Conservation (phyloP, 2,797 vertebrate genomes). For the Numenius phaeopus region DNA sequence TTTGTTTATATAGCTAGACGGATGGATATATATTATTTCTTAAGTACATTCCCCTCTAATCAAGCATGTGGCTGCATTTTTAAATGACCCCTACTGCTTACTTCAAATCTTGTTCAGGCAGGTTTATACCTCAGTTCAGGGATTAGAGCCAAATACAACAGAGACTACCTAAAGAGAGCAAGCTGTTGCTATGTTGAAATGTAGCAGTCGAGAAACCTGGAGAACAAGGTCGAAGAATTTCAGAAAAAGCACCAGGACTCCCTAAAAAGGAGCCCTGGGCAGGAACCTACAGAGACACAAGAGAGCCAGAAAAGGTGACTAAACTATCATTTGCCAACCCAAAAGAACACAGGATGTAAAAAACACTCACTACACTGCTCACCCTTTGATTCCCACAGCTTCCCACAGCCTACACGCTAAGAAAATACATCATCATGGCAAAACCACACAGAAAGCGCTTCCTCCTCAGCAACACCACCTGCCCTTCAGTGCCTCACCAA, state of each 20-base stretch:
- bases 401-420: not conserved
- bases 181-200: slow-evolving; percentile 46
- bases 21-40: not conserved
- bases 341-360: not conserved
- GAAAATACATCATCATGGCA: not conserved
- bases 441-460: not conserved
- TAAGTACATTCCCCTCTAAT: slow-evolving; percentile 5
- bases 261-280: not conserved
- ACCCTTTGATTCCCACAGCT: not conserved
- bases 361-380: not conserved
- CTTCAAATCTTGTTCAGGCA: slow-evolving; percentile 55
- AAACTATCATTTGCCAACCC: not conserved
- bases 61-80: slow-evolving; percentile 43
- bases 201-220: slow-evolving; percentile 1
- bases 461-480: not conserved
- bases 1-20: not conserved
- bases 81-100: slow-evolving; percentile 44
- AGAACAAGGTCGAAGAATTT: not conserved
- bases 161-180: slow-evolving; percentile 60
- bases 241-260: not conserved
- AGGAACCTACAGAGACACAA: not conserved
- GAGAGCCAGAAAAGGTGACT: not conserved
- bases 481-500: not conserved
- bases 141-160: slow-evolving; percentile 62
- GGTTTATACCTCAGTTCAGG: slow-evolving; percentile 53